Evolutionary conservation across 2,888 invertebrate genomes (phyloP), one percentile per base, ranked within the genome.

Genomic region (Hermodice carunculata): DNA sequence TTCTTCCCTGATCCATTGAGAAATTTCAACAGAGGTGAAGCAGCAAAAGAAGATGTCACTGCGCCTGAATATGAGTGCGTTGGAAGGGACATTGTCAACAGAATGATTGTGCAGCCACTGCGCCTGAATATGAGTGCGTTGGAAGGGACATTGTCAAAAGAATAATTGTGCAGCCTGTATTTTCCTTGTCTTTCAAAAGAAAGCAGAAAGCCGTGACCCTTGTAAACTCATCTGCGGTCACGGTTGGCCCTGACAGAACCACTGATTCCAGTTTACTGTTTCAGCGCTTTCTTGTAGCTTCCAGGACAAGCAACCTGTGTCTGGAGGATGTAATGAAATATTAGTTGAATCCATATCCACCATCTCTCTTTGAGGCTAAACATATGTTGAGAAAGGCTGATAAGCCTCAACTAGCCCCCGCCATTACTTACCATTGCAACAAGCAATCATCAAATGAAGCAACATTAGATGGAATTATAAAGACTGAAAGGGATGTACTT

Each of bases 91-190:
- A n/a, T n/a, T n/a, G n/a, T n/a, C n/a, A n/a, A n/a, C n/a, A n/a
- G n/a, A n/a, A n/a, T n/a, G n/a, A n/a, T n/a, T n/a, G n/a, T n/a
- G n/a, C n/a, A n/a, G n/a, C n/a, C n/a, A n/a, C n/a, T n/a, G n/a
- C n/a, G n/a, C n/a, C n/a, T n/a, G n/a, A n/a, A n/a, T n/a, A n/a
- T n/a, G n/a, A n/a, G n/a, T n/a, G n/a, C n/a, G n/a, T n/a, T n/a
- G 68, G 69, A 28, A 43, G 46, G 14, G 52, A 48, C 22, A 69
- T 67, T 26, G 44, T 68, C 14, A 54, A 63, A 26, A 53, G 52
- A 67, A 67, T 67, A 64, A 44, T 63, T 19, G 67, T 63, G 40
- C 46, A 69, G 29, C 52, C 54, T 2, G 67, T 68, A 3, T 67
- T 60, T 51, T 37, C 59, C 26, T 46, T 37, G 42, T 54, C 67